Evolutionary conservation across 2,113 vertebrate species (phyloP), one percentile per base, ranked within the genome.

Genomic region (Malurus melanocephalus): DNA sequence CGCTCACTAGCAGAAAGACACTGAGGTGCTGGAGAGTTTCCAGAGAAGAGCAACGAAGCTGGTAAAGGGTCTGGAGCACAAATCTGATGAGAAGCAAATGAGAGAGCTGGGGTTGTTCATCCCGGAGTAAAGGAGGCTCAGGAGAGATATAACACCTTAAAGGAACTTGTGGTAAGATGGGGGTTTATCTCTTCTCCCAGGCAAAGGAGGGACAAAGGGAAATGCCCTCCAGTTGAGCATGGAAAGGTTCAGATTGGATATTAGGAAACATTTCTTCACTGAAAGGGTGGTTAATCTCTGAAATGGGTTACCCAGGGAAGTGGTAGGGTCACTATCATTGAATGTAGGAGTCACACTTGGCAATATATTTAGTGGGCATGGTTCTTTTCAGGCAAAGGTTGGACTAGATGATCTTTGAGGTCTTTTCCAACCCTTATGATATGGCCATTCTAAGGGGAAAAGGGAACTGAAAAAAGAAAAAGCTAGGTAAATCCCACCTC

Each of bases 41-140:
- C 51, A 56, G 57, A 77, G 56, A 61, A 30, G 30, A 28, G 1
- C 2, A 62, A 10, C 1, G 3, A 15, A 13, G 18, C 11, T 43
- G 35, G 17, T 35, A 35, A 57, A 43, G 26, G 1, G 12, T 10
- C 26, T 49, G 43, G 43, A 35, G 43, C 32, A 56, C 4, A 51
- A 2, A 6, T 32, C 7, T 6, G 2, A 5, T 11, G 7, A 56
- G 26, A 9, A 51, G 3, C 0, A 1, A 3, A 8, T 49, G 6
- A 12, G 30, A 7, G 9, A 86, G 1, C 7, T 27, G 57, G 5
- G 7, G 8, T 1, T 27, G 7, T 72, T 49, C 32, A 27, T 3
- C 6, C 20, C 62, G 33, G 20, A 33, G 33, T 10, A 56, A 35
- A 69, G 20, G 30, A 78, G 24, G 11, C 30, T 56, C 9, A 26